Conservation (phyloP, 2,888 invertebrate genomes). For the Phrixothrix hirtus region DNA sequence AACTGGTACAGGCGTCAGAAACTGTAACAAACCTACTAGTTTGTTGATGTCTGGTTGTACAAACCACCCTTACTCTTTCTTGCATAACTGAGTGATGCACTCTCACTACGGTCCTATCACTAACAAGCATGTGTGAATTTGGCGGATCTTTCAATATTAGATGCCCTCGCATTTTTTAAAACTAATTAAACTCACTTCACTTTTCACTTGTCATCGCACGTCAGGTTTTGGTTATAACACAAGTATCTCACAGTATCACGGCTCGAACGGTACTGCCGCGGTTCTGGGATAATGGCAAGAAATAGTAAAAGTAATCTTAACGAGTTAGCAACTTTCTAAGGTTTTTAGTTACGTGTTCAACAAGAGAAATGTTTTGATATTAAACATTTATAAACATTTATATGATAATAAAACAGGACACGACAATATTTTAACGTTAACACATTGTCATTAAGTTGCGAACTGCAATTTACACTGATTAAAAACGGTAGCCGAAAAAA, state of each 20-base stretch:
- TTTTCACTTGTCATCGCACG: slow-evolving; percentile 11
- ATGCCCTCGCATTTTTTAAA: slow-evolving; percentile 27
- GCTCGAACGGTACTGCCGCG: slow-evolving; percentile 19
- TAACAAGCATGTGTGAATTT: slow-evolving; percentile 27
- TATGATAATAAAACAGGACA: too few relatives aligned
- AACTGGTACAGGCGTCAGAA: slow-evolving; percentile 48
- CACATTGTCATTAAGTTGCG: background rate
- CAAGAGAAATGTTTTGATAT: slow-evolving; percentile 26
- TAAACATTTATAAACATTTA: background rate
- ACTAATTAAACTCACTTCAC: slow-evolving; percentile 7
- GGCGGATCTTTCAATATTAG: slow-evolving; percentile 21
- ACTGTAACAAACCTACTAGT: slow-evolving; percentile 54
- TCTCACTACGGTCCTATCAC: slow-evolving; percentile 52
- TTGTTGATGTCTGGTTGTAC: slow-evolving; percentile 54
- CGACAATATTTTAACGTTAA: background rate
- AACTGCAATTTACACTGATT: too few relatives aligned
- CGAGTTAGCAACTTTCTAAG: slow-evolving; percentile 34
- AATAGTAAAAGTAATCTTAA: slow-evolving; percentile 35
- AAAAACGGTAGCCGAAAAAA: background rate
- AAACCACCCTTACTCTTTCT: slow-evolving; percentile 53
- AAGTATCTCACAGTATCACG: background rate
- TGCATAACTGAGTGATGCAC: slow-evolving; percentile 51
- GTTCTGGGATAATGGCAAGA: slow-evolving; percentile 23
- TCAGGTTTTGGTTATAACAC: too few relatives aligned
- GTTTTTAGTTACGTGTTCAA: slow-evolving; percentile 29